Evolutionary conservation across 2,888 invertebrate genomes (phyloP), one percentile per base, ranked within the genome.

Genomic region (Himalopsyche anomala): DNA sequence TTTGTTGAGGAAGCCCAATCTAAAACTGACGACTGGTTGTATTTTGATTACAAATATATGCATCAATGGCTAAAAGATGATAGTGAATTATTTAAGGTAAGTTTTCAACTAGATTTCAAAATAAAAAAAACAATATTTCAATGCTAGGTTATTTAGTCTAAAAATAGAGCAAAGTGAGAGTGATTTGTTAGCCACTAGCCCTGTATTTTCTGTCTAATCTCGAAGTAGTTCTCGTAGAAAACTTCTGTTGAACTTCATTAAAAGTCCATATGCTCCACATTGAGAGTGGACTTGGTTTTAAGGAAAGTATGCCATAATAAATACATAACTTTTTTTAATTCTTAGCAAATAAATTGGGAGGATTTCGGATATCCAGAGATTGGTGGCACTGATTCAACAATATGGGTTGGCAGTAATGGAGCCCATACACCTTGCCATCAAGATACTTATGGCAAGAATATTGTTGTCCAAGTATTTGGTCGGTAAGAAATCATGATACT

Each of bases 401-500:
- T 98, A 84, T 99, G 99, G 99, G 94, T 98, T 89, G 98, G 98
- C 51, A 96, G 95, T 87, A 92, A 93, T 89, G 97, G 97, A 4
- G 96, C 98, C 3, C 97, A 98, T 90, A 99, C 99, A 0, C 97
- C 98, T 2, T 97, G 98, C 88, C 99, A 99, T 91, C 95, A 96
- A 90, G 99, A 99, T 91, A 96, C 98, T 0, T 99, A 99, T 91
- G 99, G 99, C 0, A 96, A 95, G 89, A 99, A 99, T 92, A 94
- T 99, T 90, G 96, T 99, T 12, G 96, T 96, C 83, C 99, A 99
- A 92, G 92, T 98, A 83, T 94, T 94, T 92, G 99, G 99, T 90
- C 96, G 94, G 98, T 98, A 91, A 86, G 86, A 45, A 12, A 80
- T 80, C 17, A 36, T 28, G 19, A 19, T 1, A 74, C 4, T 36